Conservation (phyloP, 1,140 invertebrate species). For the Drosophila obscura region DNA sequence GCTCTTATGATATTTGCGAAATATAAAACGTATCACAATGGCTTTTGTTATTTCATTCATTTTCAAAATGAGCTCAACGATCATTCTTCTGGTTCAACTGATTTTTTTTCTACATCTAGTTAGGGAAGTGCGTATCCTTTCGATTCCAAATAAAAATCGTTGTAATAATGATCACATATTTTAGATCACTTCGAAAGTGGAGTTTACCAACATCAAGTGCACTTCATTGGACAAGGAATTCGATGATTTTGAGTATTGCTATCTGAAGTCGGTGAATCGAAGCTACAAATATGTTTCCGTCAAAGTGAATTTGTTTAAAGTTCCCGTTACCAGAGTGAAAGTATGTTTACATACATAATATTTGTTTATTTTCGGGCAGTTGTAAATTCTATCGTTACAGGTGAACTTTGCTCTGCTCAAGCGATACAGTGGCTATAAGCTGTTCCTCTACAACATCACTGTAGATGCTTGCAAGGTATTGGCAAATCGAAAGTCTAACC, state of each 20-base stretch:
- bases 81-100: no score
- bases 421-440: slow-evolving; percentile 24
- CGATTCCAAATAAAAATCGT: no score
- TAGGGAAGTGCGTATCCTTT: no score
- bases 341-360: no score
- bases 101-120: no score
- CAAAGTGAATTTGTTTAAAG: slow-evolving; percentile 2
- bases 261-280: slow-evolving; percentile 31
- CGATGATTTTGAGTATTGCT: slow-evolving; percentile 31
- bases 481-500: slow-evolving; percentile 8
- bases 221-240: slow-evolving; percentile 23
- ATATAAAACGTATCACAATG: no score
- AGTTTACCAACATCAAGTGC: slow-evolving; percentile 44
- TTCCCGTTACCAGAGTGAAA: slow-evolving; percentile 13
- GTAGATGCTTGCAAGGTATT: slow-evolving; percentile 20
- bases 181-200: background rate
- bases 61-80: no score
- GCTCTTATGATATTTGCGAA: no score
- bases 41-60: no score
- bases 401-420: slow-evolving; percentile 19
- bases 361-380: no score
- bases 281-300: slow-evolving; percentile 33
- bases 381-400: background rate
- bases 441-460: slow-evolving; percentile 30
- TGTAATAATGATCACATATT: background rate